Evolutionary conservation across 2,888 invertebrate species (phyloP).

Genomic region (Leptinotarsa tumamoca): DNA sequence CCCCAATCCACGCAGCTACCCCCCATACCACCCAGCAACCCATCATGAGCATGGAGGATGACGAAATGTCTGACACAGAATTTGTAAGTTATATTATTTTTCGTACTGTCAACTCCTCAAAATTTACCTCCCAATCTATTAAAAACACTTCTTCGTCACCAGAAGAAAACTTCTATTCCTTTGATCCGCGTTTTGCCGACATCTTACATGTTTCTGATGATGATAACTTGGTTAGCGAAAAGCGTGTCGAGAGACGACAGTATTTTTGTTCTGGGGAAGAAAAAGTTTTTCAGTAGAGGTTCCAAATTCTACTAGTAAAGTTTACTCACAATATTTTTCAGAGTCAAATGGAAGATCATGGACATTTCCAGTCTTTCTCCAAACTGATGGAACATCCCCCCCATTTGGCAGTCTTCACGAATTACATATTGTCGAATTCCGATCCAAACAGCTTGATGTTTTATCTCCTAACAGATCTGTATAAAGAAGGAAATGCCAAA

Average conservation of each 20-base stretch:
- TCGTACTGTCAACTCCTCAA: slow-evolving; percentile 15
- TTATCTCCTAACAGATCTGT: slow-evolving; percentile 92
- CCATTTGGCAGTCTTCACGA: slow-evolving; percentile 94
- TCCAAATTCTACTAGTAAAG: too few relatives aligned
- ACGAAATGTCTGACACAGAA: slow-evolving; percentile 90
- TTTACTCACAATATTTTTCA: slow-evolving; percentile 58
- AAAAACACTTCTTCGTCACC: background rate
- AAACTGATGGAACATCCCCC: slow-evolving; percentile 88
- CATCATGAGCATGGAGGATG: slow-evolving; percentile 96
- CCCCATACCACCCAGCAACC: slow-evolving; percentile 74
- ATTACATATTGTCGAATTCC: slow-evolving; percentile 87
- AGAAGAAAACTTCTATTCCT: too few relatives aligned
- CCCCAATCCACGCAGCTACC: slow-evolving; percentile 65
- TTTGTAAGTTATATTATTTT: slow-evolving; percentile 69
- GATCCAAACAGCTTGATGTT: slow-evolving; percentile 77
- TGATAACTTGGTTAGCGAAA: too few relatives aligned
- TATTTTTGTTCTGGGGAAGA: too few relatives aligned
- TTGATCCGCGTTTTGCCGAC: too few relatives aligned
- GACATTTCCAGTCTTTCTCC: slow-evolving; percentile 88
- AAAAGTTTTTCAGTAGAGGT: too few relatives aligned
- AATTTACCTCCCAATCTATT: slow-evolving; percentile 3
- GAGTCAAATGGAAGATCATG: slow-evolving; percentile 85
- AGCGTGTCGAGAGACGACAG: too few relatives aligned
- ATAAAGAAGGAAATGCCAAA: slow-evolving; percentile 85
- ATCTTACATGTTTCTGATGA: too few relatives aligned